A percentile compares a stretch with the other conserved stretches of the same genome.
These are phyloP conservation scores for Empis stercorea DNA, from an alignment of 2,888 invertebrate genomes.

Conservation along the genomic window DNA sequence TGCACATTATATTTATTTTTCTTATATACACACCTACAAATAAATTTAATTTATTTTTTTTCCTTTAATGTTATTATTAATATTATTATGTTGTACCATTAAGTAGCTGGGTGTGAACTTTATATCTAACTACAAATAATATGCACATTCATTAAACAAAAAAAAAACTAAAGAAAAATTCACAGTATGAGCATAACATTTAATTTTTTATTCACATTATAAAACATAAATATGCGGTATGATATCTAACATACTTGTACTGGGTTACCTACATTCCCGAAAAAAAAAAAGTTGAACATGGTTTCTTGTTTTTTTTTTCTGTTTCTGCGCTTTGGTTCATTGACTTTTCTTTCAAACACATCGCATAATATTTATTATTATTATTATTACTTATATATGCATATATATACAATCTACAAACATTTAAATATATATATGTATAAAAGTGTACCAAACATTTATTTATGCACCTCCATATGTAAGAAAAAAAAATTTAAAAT, in stretches of 20 bases:
- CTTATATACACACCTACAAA: neutral
- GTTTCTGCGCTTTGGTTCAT: constrained; percentile 10
- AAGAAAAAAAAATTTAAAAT: neutral
- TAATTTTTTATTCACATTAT: too few species aligned
- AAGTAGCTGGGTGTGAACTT: neutral
- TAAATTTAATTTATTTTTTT: too few species aligned
- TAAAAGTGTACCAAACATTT: neutral
- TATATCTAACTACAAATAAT: neutral
- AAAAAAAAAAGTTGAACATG: constrained; percentile 14
- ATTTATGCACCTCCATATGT: neutral
- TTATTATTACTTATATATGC: neutral
- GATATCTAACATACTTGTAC: constrained; percentile 12
- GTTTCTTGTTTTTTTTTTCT: constrained; percentile 11
- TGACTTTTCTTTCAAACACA: constrained; percentile 4
- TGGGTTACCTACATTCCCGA: constrained; percentile 21
- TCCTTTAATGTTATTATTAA: too few species aligned
- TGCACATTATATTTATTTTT: neutral
- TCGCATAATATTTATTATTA: neutral
- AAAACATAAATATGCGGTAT: neutral
- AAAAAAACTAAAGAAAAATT: too few species aligned
- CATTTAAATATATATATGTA: neutral
- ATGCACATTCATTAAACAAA: neutral
- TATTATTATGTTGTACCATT: neutral
- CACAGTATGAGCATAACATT: too few species aligned
- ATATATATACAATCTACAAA: neutral